Percentiles rank a stretch among this genome's conserved stretches.
Evolutionary conservation across 2,113 vertebrate species (phyloP).

Genomic region (Bos javanicus): DNA sequence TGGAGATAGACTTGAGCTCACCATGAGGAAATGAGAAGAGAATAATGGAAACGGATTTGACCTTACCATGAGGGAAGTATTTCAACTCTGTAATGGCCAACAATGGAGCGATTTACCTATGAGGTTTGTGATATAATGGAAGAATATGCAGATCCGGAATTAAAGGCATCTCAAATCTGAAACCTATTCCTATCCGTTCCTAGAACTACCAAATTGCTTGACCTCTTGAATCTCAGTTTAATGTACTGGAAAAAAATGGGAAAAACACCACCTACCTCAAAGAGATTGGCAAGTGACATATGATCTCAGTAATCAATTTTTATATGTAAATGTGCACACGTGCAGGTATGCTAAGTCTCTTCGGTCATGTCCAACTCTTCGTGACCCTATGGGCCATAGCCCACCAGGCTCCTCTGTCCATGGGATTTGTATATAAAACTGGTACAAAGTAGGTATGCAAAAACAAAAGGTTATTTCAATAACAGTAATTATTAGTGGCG

Average conservation of each 20-base stretch:
- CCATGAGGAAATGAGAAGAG: not conserved
- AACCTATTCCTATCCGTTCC: not conserved
- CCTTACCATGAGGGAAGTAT: not conserved
- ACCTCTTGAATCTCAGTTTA: not conserved
- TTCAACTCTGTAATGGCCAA: not conserved
- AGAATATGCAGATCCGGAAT: not conserved
- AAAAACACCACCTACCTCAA: not conserved
- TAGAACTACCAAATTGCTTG: not conserved
- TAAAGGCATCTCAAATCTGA: not conserved
- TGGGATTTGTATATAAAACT: not conserved
- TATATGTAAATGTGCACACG: not conserved
- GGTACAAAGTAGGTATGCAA: not conserved
- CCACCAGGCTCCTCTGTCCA: not conserved
- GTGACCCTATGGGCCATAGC: not conserved
- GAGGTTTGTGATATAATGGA: not conserved
- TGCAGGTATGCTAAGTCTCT: not conserved
- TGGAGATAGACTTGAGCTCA: not conserved
- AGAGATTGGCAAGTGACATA: not conserved
- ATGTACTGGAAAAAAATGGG: not conserved
- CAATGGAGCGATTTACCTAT: not conserved
- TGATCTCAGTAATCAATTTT: not conserved
- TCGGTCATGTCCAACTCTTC: not conserved
- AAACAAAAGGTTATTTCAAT: slow-evolving; percentile 17
- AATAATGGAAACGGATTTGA: not conserved
- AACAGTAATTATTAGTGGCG: not conserved